phyloP scores from a whole-genome alignment of 2,113 vertebrate genomes.

The Progne subis region DNA sequence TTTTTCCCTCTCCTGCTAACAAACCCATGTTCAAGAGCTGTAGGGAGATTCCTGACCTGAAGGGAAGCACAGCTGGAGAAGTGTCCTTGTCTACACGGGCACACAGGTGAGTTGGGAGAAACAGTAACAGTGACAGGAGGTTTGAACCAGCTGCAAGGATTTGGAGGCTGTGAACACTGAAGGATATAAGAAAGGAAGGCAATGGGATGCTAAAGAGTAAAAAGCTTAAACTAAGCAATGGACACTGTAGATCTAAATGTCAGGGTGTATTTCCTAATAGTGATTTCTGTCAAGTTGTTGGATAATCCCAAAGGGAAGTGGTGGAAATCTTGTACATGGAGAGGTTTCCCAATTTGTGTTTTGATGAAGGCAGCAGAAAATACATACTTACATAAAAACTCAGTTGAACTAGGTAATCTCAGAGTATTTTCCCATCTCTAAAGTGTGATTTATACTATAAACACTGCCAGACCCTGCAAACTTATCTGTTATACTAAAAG shows the following conservation, averaged over 20 bases:
- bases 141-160: neutral
- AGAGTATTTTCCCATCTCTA: constrained; percentile 41
- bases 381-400: neutral
- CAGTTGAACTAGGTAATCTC: constrained; percentile 21
- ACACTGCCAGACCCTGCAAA: constrained; percentile 36
- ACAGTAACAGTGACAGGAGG: rapidly evolving
- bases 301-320: constrained; percentile 24
- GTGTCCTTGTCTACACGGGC: neutral
- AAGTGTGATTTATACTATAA: constrained; percentile 48
- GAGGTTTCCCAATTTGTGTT: constrained; percentile 18
- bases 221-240: neutral
- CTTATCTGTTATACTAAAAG: constrained; percentile 37
- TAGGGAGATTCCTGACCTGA: neutral
- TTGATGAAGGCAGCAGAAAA: constrained; percentile 30
- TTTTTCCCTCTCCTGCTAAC: neutral
- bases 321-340: constrained; percentile 5
- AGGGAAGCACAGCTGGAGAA: neutral
- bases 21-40: neutral
- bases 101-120: neutral
- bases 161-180: neutral
- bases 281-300: constrained; percentile 20
- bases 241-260: constrained; percentile 5
- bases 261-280: constrained; percentile 24
- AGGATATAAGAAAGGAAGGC: neutral
- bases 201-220: neutral